Evolutionary conservation across 2,113 vertebrate genomes (phyloP).

Genomic region (Bubo bubo): DNA sequence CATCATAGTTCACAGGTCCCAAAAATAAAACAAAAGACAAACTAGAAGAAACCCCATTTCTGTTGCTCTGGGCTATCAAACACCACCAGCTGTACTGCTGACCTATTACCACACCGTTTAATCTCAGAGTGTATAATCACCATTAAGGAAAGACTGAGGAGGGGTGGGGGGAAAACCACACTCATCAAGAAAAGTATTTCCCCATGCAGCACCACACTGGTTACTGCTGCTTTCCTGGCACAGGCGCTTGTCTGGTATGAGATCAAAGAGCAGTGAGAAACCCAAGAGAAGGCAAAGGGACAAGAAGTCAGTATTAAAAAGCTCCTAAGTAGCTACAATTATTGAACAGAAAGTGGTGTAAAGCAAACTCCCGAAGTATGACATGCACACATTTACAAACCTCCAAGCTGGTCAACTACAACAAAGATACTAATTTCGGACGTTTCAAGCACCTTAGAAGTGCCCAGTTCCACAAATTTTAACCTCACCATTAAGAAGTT

Average conservation of each 20-base stretch:
- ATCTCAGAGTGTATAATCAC: background rate
- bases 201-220: rapidly evolving
- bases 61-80: background rate
- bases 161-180: background rate
- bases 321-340: background rate
- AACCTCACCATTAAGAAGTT: background rate
- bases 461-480: background rate
- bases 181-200: background rate
- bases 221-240: background rate
- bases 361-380: background rate
- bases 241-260: background rate
- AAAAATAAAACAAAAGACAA: background rate
- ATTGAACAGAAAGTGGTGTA: background rate
- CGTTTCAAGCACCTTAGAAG: background rate
- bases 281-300: background rate
- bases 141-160: background rate
- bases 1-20: background rate
- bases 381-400: background rate
- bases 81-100: background rate
- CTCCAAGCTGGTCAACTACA: background rate
- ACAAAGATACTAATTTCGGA: background rate
- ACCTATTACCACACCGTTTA: background rate
- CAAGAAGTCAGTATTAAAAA: background rate
- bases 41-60: background rate
- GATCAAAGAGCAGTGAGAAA: background rate